phyloP scores from a whole-genome alignment of 2,888 invertebrate species.

The Nomada flava region DNA sequence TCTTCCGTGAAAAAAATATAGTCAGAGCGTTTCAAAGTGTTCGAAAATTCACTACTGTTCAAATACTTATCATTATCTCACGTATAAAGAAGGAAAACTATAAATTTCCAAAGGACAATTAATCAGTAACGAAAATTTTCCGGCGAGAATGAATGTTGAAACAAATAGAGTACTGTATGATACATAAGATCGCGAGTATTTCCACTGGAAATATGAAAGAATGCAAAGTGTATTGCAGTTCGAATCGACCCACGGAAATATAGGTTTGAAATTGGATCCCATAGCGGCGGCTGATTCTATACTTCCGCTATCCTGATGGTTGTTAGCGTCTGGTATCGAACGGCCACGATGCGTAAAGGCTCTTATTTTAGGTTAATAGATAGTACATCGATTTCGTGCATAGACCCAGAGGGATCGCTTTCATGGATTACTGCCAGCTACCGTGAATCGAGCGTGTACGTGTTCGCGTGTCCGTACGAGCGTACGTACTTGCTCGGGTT shows the following conservation, averaged over 20 bases:
- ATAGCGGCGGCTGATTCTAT: not conserved
- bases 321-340: too few relatives aligned
- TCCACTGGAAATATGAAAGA: too few relatives aligned
- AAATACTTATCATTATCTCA: too few relatives aligned
- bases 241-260: not conserved
- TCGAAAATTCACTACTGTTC: too few relatives aligned
- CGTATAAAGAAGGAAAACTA: too few relatives aligned
- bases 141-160: too few relatives aligned
- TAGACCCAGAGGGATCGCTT: constrained; percentile 61
- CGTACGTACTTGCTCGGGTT: constrained; percentile 36
- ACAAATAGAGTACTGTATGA: too few relatives aligned
- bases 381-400: constrained; percentile 66
- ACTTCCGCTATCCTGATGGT: not conserved
- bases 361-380: constrained; percentile 61
- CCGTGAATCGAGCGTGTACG: constrained; percentile 47
- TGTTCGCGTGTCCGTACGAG: constrained; percentile 34
- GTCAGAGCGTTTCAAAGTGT: too few relatives aligned
- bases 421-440: constrained; percentile 70
- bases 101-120: too few relatives aligned
- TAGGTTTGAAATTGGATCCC: constrained; percentile 2
- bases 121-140: too few relatives aligned
- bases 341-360: constrained; percentile 36
- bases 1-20: too few relatives aligned
- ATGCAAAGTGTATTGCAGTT: not conserved
- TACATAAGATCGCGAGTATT: not conserved